Base-by-base conservation (phyloP, 2,113 vertebrate species). In the Peromyscus polionotus region DNA sequence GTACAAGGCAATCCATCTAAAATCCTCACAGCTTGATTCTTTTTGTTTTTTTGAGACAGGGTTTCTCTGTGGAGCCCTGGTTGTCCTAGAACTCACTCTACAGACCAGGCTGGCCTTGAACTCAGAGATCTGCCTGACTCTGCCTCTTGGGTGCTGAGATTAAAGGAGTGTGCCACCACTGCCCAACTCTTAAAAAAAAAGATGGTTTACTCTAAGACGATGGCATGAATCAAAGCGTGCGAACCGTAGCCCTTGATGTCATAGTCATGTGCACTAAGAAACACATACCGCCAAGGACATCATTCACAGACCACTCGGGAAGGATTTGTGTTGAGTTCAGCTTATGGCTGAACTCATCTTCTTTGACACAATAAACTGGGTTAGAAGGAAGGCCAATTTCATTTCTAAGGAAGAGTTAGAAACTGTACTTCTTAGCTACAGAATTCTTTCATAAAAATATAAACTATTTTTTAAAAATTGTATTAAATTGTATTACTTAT, bases 391-490 rank as follows among this genome's bases (percentile, higher is more conserved):
- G 26, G 39, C n/a, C 70, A 76, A 54, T 72, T 48, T 31, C 80
- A 63, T 65, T 85, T 76, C 85, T 61, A 89, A 88, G 10, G 81
- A 70, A 67, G 83, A 86, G 39, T 72, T 59, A 77, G 17, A 95
- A 95, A 93, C 5, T 61, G 14, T 51, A 72, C 13, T 79, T 87
- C n/a, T 57, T 87, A 70, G 81, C 70, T 93, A 48, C 72, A 90
- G 70, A 89, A 95, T 95, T 0, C 6, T 67, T 96, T 97, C 81
- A 88, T 97, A 98, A 97, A 98, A 97, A 98, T 88, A 95, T 51
- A 93, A 97, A 61, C 77, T 39, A 73, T 19, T 72, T 89, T 90
- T 91, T 95, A 96, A 94, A 48, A 93, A 93, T 70, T 93, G 95
- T 0, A 31, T 4, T 85, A 93, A 93, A 92, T 70, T 73, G 72